Percentiles rank a stretch among this genome's conserved stretches.
Conservation (phyloP, 2,797 vertebrate genomes). For the Hapalemur alaotrensis region DNA sequence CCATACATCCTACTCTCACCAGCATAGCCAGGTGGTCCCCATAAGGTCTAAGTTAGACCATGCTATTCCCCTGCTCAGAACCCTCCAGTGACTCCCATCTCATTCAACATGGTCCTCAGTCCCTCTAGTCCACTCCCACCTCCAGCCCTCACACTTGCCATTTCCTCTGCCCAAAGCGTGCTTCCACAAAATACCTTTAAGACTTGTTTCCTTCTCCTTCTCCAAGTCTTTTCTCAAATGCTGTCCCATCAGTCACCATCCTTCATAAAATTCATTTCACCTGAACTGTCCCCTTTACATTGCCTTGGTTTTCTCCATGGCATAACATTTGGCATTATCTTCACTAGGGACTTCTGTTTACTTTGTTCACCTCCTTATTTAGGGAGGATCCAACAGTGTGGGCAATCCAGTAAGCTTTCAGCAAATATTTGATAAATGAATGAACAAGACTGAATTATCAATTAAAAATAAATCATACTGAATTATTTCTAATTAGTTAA, state of each 20-base stretch:
- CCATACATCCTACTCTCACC: background rate
- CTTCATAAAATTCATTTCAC: background rate
- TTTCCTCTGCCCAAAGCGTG: background rate
- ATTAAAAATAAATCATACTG: background rate
- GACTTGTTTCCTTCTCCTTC: background rate
- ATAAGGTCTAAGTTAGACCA: background rate
- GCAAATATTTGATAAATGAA: background rate
- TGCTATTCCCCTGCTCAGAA: background rate
- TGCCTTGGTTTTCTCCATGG: background rate
- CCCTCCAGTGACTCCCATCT: accelerated
- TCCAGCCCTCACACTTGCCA: background rate
- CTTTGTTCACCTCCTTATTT: background rate
- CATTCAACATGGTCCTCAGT: background rate
- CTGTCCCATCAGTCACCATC: background rate
- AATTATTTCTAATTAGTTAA: background rate
- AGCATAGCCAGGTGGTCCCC: background rate
- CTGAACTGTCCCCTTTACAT: background rate
- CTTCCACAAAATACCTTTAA: background rate
- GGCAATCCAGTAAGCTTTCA: background rate
- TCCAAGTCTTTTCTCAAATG: background rate
- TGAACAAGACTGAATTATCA: background rate
- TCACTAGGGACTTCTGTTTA: background rate
- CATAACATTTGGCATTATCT: background rate
- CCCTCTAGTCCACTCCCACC: background rate
- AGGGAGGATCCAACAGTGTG: background rate